Base-by-base conservation (phyloP, 2,113 vertebrate genomes). In the Perca fluviatilis region DNA sequence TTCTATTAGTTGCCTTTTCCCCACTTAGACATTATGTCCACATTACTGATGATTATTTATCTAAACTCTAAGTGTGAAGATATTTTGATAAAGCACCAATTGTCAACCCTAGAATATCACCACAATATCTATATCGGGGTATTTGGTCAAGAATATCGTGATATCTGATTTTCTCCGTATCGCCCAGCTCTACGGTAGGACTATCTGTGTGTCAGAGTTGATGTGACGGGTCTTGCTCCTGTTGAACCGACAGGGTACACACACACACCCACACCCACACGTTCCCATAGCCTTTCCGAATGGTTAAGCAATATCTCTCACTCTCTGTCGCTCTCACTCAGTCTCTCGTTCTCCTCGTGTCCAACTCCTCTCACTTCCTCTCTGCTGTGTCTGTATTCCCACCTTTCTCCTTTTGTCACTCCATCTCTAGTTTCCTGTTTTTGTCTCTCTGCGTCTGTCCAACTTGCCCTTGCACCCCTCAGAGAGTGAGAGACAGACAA, bases 201-300 rank as follows among this genome's bases (percentile, higher is more conserved):
- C 73, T 68, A 54, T 85, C 63, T 79, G 4, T 74, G 71, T 72
- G 83, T 51, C 78, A 87, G 69, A 86, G 79, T 53, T 50, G 77
- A 90, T 84, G 76, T 86, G 88, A 92, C 40, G 80, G 60, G 77
- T 70, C 83, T 30, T 73, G 77, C 80, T 86, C 74, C 86, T 75
- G 85, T 80, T 88, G 88, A 88, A 88, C 67, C 66, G 79, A 89
- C 81, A 23, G 60, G 81, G n/a, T n/a, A 71, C 63, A 27, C 40
- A 30, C 82, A 79, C 79, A 81, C 25, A 78, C 63, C 49, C 83
- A 68, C 61, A 79, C 80, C 79, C 77, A n/a, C 53, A 58, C 89
- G 91, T 94, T 94, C 93, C 91, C 93, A 93, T 90, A 93, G 92
- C 89, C 92, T 88, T 94, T 94, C 91, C 91, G 92, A 93, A 93